Conservation (phyloP, 2,888 invertebrate species). For the Selenia dentaria region DNA sequence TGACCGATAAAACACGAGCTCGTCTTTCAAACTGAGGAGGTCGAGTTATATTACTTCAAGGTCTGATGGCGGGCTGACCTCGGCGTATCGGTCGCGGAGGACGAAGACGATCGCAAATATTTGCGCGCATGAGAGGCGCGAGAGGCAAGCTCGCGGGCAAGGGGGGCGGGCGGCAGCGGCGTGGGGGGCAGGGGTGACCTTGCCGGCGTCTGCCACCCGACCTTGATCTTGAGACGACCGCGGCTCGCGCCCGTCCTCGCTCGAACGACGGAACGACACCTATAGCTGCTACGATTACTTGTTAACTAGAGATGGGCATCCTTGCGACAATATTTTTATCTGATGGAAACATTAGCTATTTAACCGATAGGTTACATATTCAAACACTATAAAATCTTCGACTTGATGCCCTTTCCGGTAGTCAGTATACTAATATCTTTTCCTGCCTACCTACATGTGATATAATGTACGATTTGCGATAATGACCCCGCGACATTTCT, state of each 20-base stretch:
- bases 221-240: constrained; percentile 85
- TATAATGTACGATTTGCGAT: too few relatives aligned
- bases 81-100: constrained; percentile 84
- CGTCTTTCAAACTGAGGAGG: constrained; percentile 72
- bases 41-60: constrained; percentile 80
- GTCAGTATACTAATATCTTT: too few relatives aligned
- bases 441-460: too few relatives aligned
- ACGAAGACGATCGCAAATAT: constrained; percentile 81
- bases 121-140: constrained; percentile 69
- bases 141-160: constrained; percentile 43
- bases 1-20: constrained; percentile 64
- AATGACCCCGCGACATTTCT: too few relatives aligned
- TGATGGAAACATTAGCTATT: too few relatives aligned
- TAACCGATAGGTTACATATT: too few relatives aligned
- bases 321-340: not conserved
- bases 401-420: too few relatives aligned
- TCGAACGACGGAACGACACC: constrained; percentile 64
- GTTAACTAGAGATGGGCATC: constrained; percentile 8
- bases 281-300: constrained; percentile 47
- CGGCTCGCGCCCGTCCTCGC: constrained; percentile 39
- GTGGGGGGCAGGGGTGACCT: constrained; percentile 63
- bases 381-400: too few relatives aligned
- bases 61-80: constrained; percentile 80
- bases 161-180: constrained; percentile 34
- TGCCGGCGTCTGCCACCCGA: constrained; percentile 77